phyloP scores from a whole-genome alignment of 2,888 invertebrate species.

The Nephrotoma flavescens region DNA sequence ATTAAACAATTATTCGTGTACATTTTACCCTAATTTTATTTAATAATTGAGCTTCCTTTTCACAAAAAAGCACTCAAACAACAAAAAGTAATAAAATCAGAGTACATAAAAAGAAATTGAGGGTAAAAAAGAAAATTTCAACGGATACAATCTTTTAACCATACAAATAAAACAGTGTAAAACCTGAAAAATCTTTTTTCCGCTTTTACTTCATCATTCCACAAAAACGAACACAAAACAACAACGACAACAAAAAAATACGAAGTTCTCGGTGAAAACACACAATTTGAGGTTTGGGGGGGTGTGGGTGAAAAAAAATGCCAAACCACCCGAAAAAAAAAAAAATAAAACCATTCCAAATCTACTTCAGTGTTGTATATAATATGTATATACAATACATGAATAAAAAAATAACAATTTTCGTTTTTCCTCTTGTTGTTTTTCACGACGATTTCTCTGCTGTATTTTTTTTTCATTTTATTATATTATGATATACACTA shows the following conservation, averaged over 20 bases:
- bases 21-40: slow-evolving; percentile 5
- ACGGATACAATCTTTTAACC: slow-evolving; percentile 1
- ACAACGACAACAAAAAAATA: background rate
- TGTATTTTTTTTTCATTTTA: background rate
- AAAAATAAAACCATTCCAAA: background rate
- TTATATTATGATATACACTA: background rate
- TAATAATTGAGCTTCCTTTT: background rate
- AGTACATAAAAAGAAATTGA: background rate
- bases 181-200: background rate
- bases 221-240: background rate
- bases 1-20: slow-evolving; percentile 5
- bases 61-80: background rate
- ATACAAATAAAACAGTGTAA: background rate
- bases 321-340: background rate
- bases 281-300: background rate
- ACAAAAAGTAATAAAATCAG: background rate
- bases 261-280: background rate
- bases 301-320: background rate
- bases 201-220: background rate
- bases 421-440: background rate
- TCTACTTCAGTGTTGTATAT: background rate
- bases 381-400: background rate
- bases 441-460: background rate
- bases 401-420: background rate
- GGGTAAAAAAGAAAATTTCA: background rate